phyloP scores from a whole-genome alignment of 1,140 invertebrate species.

The Pollicipes pollicipes region DNA sequence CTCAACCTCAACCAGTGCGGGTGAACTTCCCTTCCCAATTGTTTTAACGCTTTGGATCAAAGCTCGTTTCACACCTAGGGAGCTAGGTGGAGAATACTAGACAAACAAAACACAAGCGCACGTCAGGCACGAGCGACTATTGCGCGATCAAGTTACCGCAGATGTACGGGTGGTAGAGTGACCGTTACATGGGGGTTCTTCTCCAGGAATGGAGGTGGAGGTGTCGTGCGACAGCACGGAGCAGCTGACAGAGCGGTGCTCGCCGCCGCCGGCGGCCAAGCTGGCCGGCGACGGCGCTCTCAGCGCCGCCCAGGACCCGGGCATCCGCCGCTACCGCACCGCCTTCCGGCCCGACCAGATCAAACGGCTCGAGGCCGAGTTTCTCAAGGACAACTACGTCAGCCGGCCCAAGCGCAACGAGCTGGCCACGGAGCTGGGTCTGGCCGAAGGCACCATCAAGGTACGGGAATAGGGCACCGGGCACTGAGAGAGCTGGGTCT shows the following conservation, averaged over 20 bases:
- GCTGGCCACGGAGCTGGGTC: conserved; percentile 73
- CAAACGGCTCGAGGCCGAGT: conserved; percentile 86
- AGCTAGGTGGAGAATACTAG: too few relatives aligned
- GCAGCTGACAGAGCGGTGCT: neutral
- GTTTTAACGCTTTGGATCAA: too few relatives aligned
- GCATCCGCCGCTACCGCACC: conserved; percentile 57
- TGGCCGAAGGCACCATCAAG: conserved; percentile 97
- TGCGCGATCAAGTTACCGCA: too few relatives aligned
- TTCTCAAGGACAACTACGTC: conserved; percentile 93
- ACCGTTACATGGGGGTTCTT: too few relatives aligned
- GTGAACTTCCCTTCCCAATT: too few relatives aligned
- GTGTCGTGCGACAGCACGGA: neutral
- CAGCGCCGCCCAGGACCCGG: neutral
- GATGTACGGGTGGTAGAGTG: too few relatives aligned
- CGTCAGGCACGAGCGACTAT: too few relatives aligned
- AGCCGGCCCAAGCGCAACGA: conserved; percentile 84
- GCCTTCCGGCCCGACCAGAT: conserved; percentile 95
- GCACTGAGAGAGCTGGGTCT: too few relatives aligned
- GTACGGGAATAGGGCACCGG: conserved; percentile 33
- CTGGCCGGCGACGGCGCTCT: neutral
- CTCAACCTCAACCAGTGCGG: too few relatives aligned
- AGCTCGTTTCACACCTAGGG: too few relatives aligned
- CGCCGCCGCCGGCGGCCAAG: neutral
- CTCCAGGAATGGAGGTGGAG: neutral
- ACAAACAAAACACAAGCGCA: too few relatives aligned